A percentile compares a stretch with the other conserved stretches of the same genome.
These are phyloP conservation scores for Tolmerus cingulatus DNA, from an alignment of 2,888 invertebrate species.

Conservation along the genomic window DNA sequence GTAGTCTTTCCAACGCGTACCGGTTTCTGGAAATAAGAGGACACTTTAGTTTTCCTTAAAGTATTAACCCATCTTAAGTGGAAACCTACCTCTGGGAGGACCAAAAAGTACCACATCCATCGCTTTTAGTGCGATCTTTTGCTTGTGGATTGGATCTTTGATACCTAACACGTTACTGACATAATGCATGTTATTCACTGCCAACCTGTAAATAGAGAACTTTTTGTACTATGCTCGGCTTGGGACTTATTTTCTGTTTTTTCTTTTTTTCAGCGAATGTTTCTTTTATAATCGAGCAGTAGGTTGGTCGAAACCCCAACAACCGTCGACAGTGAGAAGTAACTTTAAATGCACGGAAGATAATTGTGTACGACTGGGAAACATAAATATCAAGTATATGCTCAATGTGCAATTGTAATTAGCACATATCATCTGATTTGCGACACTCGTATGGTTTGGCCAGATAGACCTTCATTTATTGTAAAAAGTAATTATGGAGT, in stretches of 20 bases:
- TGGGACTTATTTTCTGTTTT: neutral
- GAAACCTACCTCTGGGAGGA: constrained; percentile 86
- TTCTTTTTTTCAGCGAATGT: neutral
- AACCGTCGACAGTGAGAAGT: neutral
- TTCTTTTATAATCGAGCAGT: neutral
- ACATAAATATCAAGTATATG: neutral
- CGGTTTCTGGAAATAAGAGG: constrained; percentile 68
- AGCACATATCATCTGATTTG: neutral
- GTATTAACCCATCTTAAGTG: neutral
- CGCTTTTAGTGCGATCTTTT: constrained; percentile 95
- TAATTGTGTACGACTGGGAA: neutral
- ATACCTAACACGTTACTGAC: constrained; percentile 88
- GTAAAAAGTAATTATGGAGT: neutral
- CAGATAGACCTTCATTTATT: neutral
- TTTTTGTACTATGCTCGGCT: neutral
- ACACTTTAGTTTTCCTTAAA: neutral
- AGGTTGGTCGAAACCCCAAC: neutral
- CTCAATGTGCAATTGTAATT: neutral
- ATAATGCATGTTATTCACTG: constrained; percentile 93
- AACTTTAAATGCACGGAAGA: neutral
- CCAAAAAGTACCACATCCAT: constrained; percentile 99
- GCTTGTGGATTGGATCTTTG: constrained; percentile 97
- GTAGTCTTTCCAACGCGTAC: constrained; percentile 87
- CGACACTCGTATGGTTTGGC: neutral
- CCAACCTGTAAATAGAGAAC: constrained; percentile 72